Base-by-base conservation (phyloP, 2,888 invertebrate genomes). In the Nephrocerus scutellatus region DNA sequence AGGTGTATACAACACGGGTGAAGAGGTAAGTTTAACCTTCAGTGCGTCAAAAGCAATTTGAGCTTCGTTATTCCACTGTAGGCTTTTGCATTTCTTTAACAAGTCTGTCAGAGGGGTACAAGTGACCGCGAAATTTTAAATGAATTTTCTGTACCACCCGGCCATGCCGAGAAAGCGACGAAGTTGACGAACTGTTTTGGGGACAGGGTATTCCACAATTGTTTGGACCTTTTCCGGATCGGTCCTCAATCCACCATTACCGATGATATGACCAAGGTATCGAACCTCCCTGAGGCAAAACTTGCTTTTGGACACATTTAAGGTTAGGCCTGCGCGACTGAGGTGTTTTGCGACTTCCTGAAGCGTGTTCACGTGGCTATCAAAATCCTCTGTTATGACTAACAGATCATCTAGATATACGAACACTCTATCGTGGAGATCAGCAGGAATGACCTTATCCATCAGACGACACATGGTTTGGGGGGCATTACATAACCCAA, bases 391-490 rank as follows among this genome's bases (percentile, higher is more conserved):
- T 9, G 35, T 19, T 20, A 34, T 23, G 7, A 28, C 21, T 3
- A 29, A 15, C 14, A 30, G 21, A 14, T 13, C 20, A 20, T 28
- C n/a, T n/a, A n/a, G n/a, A n/a, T n/a, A n/a, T n/a, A n/a, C n/a
- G n/a, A n/a, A n/a, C n/a, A n/a, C n/a, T n/a, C n/a, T n/a, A n/a
- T n/a, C n/a, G n/a, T n/a, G n/a, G n/a, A n/a, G n/a, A n/a, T n/a
- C n/a, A n/a, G n/a, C n/a, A n/a, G n/a, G n/a, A n/a, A n/a, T n/a
- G n/a, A n/a, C n/a, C n/a, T n/a, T n/a, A n/a, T n/a, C 48, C 26
- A 53, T 33, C n/a, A 52, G 29, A 4, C 47, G 32, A 33, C 49
- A 50, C 15, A 35, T 16, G 9, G 22, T 15, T 16, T 37, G 33
- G 8, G 39, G 8, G 4, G 30, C 30, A 6, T 32, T 32, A n/a